Percentiles rank a stretch among this genome's conserved stretches.
phyloP scores from a whole-genome alignment of 2,888 invertebrate genomes.

The Actias luna region DNA sequence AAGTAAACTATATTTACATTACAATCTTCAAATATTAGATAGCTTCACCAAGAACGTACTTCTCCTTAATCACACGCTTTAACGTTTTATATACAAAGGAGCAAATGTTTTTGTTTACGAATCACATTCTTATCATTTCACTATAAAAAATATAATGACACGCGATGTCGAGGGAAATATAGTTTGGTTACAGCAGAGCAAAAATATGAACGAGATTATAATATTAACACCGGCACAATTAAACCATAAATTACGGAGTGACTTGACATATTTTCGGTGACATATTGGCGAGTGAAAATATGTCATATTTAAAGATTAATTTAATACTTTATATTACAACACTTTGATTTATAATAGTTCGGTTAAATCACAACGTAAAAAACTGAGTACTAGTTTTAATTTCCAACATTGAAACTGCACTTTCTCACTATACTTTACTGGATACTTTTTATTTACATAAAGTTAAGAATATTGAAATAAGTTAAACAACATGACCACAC shows the following conservation, averaged over 20 bases:
- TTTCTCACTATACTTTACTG: not conserved
- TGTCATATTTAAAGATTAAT: not conserved
- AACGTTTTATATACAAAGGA: conserved; percentile 4
- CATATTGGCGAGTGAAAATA: conserved; percentile 4
- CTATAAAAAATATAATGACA: not conserved
- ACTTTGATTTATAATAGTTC: not conserved
- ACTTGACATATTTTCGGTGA: conserved; percentile 12
- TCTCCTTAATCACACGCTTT: conserved; percentile 11
- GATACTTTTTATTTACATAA: not conserved
- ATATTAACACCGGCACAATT: conserved; percentile 4
- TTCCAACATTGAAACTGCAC: not conserved
- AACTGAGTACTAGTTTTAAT: not conserved
- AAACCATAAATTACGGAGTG: not conserved
- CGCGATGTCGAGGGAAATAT: conserved; percentile 8
- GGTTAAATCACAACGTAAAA: not conserved
- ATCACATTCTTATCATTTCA: conserved; percentile 17
- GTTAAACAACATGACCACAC: not conserved
- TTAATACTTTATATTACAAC: not conserved
- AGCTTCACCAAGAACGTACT: conserved; percentile 7
- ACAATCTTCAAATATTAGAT: not conserved
- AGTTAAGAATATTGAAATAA: not conserved
- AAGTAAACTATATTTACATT: not conserved
- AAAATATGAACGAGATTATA: conserved; percentile 12
- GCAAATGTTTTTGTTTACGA: conserved; percentile 7
- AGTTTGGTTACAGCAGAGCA: conserved; percentile 4